phyloP scores from a whole-genome alignment of 2,113 vertebrate genomes.

The Pipra filicauda region DNA sequence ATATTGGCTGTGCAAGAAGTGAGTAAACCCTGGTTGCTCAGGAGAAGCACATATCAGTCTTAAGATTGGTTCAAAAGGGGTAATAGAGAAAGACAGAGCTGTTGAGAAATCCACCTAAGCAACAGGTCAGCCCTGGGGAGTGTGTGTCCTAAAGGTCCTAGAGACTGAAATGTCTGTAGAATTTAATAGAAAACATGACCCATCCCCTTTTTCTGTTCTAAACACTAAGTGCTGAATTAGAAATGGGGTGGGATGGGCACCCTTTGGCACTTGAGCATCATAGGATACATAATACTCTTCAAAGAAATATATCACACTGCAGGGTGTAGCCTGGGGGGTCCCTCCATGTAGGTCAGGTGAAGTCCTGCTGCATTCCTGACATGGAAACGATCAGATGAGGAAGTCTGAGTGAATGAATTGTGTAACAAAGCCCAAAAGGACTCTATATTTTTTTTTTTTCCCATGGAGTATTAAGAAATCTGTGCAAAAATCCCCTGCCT shows the following conservation, averaged over 20 bases:
- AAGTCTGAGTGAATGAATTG: neutral
- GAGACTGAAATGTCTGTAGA: neutral
- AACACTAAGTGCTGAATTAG: neutral
- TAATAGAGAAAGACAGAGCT: neutral
- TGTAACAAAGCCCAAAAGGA: neutral
- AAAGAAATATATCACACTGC: neutral
- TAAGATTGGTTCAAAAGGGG: neutral
- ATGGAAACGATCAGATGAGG: rapidly evolving
- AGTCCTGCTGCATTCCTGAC: neutral
- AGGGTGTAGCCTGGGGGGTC: rapidly evolving
- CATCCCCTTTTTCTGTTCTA: neutral
- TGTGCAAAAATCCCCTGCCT: neutral
- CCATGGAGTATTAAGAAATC: neutral
- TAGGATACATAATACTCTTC: neutral
- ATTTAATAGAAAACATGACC: neutral
- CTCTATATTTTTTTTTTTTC: rapidly evolving
- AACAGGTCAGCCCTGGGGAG: neutral
- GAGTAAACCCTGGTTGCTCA: neutral
- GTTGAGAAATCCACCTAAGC: neutral
- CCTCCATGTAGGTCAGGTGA: neutral
- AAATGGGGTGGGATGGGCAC: neutral
- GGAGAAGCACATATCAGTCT: neutral
- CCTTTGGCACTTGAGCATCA: neutral
- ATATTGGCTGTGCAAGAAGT: neutral
- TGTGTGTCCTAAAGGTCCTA: neutral